Conservation (phyloP, 1,140 invertebrate species). For the Drosophila auraria region DNA sequence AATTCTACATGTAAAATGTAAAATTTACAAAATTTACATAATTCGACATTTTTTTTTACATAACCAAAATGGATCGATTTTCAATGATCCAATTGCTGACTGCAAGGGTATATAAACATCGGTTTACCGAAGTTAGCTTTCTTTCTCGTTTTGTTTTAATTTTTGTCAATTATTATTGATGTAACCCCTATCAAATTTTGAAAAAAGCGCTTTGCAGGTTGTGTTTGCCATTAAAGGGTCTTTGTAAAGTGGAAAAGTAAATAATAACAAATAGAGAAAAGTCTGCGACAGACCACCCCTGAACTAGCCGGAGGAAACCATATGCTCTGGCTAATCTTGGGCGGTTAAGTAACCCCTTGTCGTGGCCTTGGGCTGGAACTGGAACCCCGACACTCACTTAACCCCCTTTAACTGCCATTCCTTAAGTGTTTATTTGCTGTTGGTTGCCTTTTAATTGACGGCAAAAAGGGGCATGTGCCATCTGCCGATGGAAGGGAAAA, state of each 20-base stretch:
- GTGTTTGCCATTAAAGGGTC: no score
- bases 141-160: no score
- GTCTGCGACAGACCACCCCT: constrained; percentile 63
- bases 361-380: constrained; percentile 27
- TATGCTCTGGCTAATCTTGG: constrained; percentile 64
- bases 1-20: no score
- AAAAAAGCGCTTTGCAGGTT: not conserved
- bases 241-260: constrained; percentile 43
- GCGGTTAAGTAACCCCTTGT: constrained; percentile 75
- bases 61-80: no score
- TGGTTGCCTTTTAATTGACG: constrained; percentile 67
- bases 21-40: no score
- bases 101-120: no score
- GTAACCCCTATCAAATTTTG: no score
- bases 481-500: constrained; percentile 52
- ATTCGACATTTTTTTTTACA: no score
- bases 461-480: constrained; percentile 70
- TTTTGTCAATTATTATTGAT: no score
- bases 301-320: constrained; percentile 41
- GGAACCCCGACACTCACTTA: constrained; percentile 11
- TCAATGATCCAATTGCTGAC: no score
- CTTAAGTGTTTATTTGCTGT: constrained; percentile 44
- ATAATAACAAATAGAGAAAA: constrained; percentile 70
- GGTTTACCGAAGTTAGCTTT: no score
- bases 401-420: constrained; percentile 49